Evolutionary conservation across 2,797 vertebrate genomes (phyloP), one percentile per base, ranked within the genome.

Genomic region (Silurus lanzhouensis): DNA sequence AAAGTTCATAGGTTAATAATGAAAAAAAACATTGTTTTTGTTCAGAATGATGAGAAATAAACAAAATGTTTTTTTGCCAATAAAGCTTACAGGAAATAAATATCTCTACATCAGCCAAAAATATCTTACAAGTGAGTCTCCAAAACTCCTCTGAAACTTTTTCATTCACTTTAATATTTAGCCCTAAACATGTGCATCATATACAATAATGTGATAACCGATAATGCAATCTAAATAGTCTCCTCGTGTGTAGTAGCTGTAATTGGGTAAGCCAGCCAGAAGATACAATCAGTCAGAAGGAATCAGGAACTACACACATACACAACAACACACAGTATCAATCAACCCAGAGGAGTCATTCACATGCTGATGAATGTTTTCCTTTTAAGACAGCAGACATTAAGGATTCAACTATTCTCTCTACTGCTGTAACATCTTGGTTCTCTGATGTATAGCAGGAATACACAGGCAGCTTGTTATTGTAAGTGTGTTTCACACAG

Each of bases 371-470:
- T 84, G 46, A 84, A 83, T 79, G 66, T 13, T 86, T 76, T 86
- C 48, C 72, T 83, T 71, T 78, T 80, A 83, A 57, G 46, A 72
- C 58, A 58, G 68, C 82, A 27, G 78, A 81, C 75, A 61, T 67
- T 55, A 66, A 61, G 27, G 38, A 70, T 60, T 15, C 63, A 20
- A 27, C 25, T 19, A 68, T 44, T 72, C 55, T 61, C 48, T 84
- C 61, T 66, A 19, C 19, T 27, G 6, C 48, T 64, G 6, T 77
- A 81, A 44, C 2, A 10, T 61, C 52, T 20, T 61, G 17, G 52
- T 71, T 22, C 57, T 25, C 31, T 85, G 77, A 87, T 70, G 20
- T 83, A 89, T 15, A 52, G 22, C 86, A 83, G 85, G 85, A 85
- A 88, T 15, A 81, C 55, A 70, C 67, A 76, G 60, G 80, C 57